Conservation (phyloP, 2,113 vertebrate species). For the Thunnus maccoyii region DNA sequence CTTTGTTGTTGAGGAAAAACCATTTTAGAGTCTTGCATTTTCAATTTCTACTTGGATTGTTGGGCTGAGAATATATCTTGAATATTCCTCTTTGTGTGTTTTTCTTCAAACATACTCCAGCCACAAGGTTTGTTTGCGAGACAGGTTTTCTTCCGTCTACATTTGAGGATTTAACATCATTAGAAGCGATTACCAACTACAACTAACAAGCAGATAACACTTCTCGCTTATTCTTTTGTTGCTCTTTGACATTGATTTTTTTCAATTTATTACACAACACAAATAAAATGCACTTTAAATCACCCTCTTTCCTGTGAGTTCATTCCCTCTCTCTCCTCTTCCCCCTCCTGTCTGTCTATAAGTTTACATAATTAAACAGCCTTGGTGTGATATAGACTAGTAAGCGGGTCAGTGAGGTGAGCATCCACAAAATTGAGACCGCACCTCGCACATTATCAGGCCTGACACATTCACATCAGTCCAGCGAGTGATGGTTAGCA, state of each 20-base stretch:
- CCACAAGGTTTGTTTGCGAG: background rate
- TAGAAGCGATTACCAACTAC: background rate
- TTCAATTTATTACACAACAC: slow-evolving; percentile 15
- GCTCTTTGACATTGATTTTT: background rate
- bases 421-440: slow-evolving; percentile 37
- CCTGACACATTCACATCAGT: slow-evolving; percentile 42
- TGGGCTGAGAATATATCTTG: slow-evolving; percentile 13
- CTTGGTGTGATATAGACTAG: slow-evolving; percentile 8
- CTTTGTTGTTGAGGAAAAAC: slow-evolving; percentile 47
- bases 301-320: background rate
- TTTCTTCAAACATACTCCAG: slow-evolving; percentile 21
- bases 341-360: background rate
- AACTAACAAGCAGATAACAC: background rate
- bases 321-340: background rate
- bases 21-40: slow-evolving; percentile 56
- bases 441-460: slow-evolving; percentile 30
- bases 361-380: slow-evolving; percentile 56
- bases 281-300: slow-evolving; percentile 11
- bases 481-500: slow-evolving; percentile 27
- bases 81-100: slow-evolving; percentile 2
- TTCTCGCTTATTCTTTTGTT: background rate
- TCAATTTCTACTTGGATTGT: slow-evolving; percentile 41
- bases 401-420: slow-evolving; percentile 32
- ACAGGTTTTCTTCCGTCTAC: background rate
- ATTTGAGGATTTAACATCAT: slow-evolving; percentile 22